Base-by-base conservation (phyloP, 1,140 invertebrate species). In the Theocolax elegans region DNA sequence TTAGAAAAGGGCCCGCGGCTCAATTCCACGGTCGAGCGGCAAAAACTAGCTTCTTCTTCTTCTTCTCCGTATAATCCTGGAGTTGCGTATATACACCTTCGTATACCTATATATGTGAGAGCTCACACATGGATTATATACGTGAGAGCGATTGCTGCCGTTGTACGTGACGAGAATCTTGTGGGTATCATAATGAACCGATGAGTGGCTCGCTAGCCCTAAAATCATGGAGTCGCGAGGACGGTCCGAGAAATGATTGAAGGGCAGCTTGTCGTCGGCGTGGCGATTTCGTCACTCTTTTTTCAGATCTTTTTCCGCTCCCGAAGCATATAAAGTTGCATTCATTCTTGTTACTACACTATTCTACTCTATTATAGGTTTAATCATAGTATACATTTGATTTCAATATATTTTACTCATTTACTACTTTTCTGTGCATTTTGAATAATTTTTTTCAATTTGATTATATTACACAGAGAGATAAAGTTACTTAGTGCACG, bases 1-100 rank as follows among this genome's bases (percentile, higher is more conserved):
- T 85, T 85, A 85, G 84, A 85, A 85, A 85, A 81, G 75, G 76
- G 76, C 77, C 76, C 49, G 76, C 70, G 80, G 81, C 75, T 83
- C 82, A 80, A 83, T 83, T 82, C 79, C 76, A 81, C 78, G 75
- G 78, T 78, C 66, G 66, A 56, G 27, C 19, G 51, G 46, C 70
- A 75, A 75, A 77, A 78, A 75, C 71, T 48, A 59, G 72, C 54
- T 71, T 38, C 60, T 54, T 60, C 63, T 21, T 31, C 49, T 65
- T 65, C 49, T 54, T 44, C 12, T 19, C n/a, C 51, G 44, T 65
- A 44, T 54, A n/a, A n/a, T 65, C 63, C 63, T 49, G 54, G 35
- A 31, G 25, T n/a, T n/a, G n/a, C n/a, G n/a, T n/a, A n/a, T n/a
- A n/a, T 17, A 13, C n/a, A 15, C 8, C 46, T 17, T 54, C 31